A percentile compares a stretch with the other conserved stretches of the same genome.
Conservation (phyloP, 2,113 vertebrate species). For the Sapajus apella region DNA sequence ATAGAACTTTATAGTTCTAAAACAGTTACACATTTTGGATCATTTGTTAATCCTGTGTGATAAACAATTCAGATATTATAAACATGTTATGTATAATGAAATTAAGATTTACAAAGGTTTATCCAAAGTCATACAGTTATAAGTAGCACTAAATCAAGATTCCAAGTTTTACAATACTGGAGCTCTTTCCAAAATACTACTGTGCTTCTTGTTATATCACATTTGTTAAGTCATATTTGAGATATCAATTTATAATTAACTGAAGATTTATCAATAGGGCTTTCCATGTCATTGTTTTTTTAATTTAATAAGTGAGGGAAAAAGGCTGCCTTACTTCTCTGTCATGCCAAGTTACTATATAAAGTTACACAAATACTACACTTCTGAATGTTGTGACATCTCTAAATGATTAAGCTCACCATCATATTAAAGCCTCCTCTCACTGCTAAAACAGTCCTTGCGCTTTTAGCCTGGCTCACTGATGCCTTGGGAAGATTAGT, state of each 20-base stretch:
- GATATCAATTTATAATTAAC: conserved; percentile 26
- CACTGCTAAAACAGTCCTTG: not conserved
- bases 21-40: not conserved
- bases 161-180: not conserved
- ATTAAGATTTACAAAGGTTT: not conserved
- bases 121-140: not conserved
- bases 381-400: not conserved
- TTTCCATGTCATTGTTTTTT: conserved; percentile 10
- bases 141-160: not conserved
- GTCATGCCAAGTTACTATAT: not conserved
- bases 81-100: not conserved
- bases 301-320: not conserved
- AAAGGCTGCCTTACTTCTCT: not conserved
- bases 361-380: not conserved
- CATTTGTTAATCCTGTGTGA: not conserved
- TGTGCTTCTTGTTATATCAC: not conserved
- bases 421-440: not conserved
- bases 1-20: not conserved
- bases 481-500: not conserved
- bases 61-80: conserved; percentile 9
- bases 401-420: not conserved
- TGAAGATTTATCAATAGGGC: not conserved
- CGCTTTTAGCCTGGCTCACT: not conserved
- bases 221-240: not conserved
- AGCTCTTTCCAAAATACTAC: not conserved